Evolutionary conservation across 2,113 vertebrate species (phyloP).

Genomic region (Spilogale gracilis): DNA sequence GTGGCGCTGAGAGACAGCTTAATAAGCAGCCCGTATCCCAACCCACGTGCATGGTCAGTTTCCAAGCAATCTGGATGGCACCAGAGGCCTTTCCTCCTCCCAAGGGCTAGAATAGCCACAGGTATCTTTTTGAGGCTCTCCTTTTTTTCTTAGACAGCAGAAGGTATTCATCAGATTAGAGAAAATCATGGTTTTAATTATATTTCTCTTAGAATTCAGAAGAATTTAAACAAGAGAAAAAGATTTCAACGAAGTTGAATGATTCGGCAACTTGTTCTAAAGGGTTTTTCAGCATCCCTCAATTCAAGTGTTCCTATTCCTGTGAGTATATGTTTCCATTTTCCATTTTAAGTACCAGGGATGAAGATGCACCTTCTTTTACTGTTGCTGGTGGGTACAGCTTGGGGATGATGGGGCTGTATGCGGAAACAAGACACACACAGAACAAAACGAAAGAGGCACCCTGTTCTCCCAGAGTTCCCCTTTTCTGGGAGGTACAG

Average conservation of each 20-base stretch:
- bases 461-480: not conserved
- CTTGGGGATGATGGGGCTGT: not conserved
- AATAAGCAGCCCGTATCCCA: not conserved
- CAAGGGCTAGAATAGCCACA: not conserved
- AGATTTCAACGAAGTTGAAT: conserved; percentile 52
- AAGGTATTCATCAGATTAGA: conserved; percentile 46
- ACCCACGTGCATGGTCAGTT: not conserved
- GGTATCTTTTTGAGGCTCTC: not conserved
- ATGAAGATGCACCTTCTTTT: not conserved
- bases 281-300: conserved; percentile 34
- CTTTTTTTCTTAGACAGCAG: not conserved
- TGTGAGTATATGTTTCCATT: not conserved
- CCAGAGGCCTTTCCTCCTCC: not conserved
- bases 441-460: not conserved
- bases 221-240: conserved; percentile 56
- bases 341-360: not conserved
- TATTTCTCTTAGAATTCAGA: conserved; percentile 48
- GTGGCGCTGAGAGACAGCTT: conserved; percentile 1
- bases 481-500: not conserved
- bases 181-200: conserved; percentile 62
- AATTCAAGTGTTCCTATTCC: conserved; percentile 11
- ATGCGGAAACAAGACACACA: not conserved
- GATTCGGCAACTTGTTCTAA: conserved; percentile 48
- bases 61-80: conserved; percentile 2
- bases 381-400: not conserved